Evolutionary conservation across 2,797 vertebrate genomes (phyloP), one percentile per base, ranked within the genome.

Genomic region (Gymnopithys bicolor): DNA sequence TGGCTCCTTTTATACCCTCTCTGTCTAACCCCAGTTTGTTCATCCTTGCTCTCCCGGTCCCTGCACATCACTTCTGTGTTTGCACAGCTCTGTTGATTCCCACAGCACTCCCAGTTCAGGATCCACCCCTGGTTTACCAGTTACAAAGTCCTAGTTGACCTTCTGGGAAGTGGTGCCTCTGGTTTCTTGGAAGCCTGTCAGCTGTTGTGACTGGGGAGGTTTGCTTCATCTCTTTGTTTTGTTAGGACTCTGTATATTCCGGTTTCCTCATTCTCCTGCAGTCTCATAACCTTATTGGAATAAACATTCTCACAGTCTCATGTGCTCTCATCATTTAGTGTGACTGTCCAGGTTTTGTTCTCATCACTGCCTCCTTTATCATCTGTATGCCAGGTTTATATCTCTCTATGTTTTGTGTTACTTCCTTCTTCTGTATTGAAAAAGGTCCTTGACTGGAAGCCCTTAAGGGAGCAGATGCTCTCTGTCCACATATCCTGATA

Each of bases 271-370:
- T 25, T 13, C 7, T 84, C 5, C 32, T 19, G 19, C 17, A 48
- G 21, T 43, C 19, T 58, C 15, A n/a, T 49, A 60, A 73, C 4
- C 4, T 46, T 41, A 9, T 24, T 77, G 56, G 30, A 69, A 43
- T 60, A 73, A 92, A 35, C 7, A 23, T 49, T 52, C 33, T 84
- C 8, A 39, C 3, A n/a, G 27, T 32, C 24, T 73, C 1, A 5
- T 1, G 2, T 79, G 21, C 28, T 71, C 13, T 87, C 1, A 30
- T 11, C 28, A 66, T 0, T 53, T 80, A 32, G 7, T n/a, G 27
- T 63, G 35, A 62, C 21, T 63, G 27, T 81, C 58, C 12, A 67
- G 11, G 24, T 78, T 82, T 82, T 23, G 10, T 68, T 92, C 13
- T 62, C 8, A 22, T 53, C 12, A n/a, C 27, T 89, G 18, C 13